Conservation (phyloP, 1,140 invertebrate genomes). For the Akabosia matsudoensis region DNA sequence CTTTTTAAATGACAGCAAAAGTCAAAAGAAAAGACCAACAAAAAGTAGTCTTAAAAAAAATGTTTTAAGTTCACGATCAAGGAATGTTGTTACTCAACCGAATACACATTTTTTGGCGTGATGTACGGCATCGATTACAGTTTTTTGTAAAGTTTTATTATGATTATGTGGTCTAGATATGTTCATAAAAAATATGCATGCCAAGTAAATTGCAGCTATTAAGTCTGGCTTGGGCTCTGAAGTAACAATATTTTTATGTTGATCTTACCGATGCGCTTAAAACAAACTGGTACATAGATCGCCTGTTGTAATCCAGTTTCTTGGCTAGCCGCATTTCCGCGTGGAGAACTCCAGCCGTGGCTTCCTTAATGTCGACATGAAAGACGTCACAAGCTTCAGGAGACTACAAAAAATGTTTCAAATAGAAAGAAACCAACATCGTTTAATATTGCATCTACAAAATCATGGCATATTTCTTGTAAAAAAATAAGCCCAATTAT, state of each 20-base stretch:
- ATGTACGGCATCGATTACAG: too few species aligned
- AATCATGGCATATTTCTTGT: background rate
- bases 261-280: conserved; percentile 66
- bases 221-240: too few species aligned
- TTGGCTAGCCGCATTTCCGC: conserved; percentile 65
- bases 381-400: conserved; percentile 69
- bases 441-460: background rate
- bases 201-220: too few species aligned
- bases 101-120: too few species aligned
- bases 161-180: too few species aligned
- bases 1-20: too few species aligned
- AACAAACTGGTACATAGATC: conserved; percentile 58
- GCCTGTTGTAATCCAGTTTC: conserved; percentile 48
- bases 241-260: too few species aligned
- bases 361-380: conserved; percentile 61
- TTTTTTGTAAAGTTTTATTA: too few species aligned
- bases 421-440: background rate
- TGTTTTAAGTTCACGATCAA: background rate
- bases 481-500: too few species aligned
- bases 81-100: background rate
- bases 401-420: conserved; percentile 56
- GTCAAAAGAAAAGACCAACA: too few species aligned
- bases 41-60: background rate
- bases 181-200: too few species aligned
- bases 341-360: conserved; percentile 64